A percentile compares a stretch with the other conserved stretches of the same genome.
Evolutionary conservation across 2,797 vertebrate species (phyloP).

Genomic region (Sebastes itinus): DNA sequence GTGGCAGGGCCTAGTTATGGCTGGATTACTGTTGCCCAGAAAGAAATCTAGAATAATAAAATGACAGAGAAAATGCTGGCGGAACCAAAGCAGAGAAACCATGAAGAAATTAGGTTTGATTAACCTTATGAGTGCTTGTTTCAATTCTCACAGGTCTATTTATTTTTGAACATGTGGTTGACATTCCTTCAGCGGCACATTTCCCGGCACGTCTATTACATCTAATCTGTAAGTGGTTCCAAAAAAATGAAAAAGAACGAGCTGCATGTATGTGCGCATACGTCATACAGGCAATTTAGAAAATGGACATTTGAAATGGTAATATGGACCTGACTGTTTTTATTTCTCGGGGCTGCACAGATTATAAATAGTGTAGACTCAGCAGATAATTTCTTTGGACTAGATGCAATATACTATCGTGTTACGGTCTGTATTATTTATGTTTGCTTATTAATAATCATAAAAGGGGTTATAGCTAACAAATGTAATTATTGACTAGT

Average conservation of each 20-base stretch:
- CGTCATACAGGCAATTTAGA: constrained; percentile 75
- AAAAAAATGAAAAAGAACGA: constrained; percentile 61
- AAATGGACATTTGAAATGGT: constrained; percentile 69
- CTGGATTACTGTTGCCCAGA: constrained; percentile 76
- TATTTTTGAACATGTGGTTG: constrained; percentile 87
- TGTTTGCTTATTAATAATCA: constrained; percentile 6
- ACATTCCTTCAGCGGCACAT: constrained; percentile 83
- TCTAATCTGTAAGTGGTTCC: constrained; percentile 79
- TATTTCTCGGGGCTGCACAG: constrained; percentile 35
- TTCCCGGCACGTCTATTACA: constrained; percentile 87
- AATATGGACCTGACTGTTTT: constrained; percentile 56
- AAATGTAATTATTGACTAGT: neutral
- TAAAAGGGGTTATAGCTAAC: neutral
- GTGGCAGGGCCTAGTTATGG: constrained; percentile 75
- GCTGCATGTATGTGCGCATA: constrained; percentile 61
- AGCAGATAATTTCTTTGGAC: constrained; percentile 10
- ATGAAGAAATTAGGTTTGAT: constrained; percentile 84
- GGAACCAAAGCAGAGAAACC: constrained; percentile 70
- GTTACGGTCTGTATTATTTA: neutral
- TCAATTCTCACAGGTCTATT: constrained; percentile 84
- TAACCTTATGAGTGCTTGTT: constrained; percentile 83
- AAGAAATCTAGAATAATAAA: constrained; percentile 78
- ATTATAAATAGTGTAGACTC: constrained; percentile 43
- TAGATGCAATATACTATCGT: neutral
- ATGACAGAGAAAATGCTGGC: constrained; percentile 76